These are phyloP conservation scores for Disparrhopalites patrizii DNA, from an alignment of 2,888 invertebrate species.

Conservation along the genomic window DNA sequence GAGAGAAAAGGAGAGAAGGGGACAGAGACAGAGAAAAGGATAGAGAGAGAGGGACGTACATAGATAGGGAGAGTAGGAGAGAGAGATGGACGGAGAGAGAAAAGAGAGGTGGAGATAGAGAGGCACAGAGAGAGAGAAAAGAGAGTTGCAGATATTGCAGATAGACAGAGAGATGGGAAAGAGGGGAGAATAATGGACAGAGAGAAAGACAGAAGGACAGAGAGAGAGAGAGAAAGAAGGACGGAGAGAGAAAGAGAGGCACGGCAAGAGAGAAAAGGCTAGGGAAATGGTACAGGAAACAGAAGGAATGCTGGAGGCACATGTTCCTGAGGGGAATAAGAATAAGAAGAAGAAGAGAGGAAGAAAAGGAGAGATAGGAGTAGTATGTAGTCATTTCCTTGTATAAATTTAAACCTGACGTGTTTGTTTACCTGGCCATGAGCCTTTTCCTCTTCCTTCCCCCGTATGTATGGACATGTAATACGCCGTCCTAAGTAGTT, in stretches of 20 bases:
- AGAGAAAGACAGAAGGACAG: background rate
- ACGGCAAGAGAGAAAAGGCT: background rate
- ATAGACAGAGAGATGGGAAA: background rate
- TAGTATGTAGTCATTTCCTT: conserved; percentile 3
- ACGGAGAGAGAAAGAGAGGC: background rate
- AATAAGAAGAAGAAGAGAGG: background rate
- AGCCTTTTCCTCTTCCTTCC: too few species aligned
- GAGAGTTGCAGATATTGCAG: background rate
- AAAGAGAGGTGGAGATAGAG: background rate
- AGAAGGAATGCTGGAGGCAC: background rate
- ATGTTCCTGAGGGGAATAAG: background rate
- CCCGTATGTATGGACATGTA: too few species aligned
- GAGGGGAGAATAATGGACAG: background rate
- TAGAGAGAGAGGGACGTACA: too few species aligned
- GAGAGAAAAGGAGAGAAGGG: too few species aligned
- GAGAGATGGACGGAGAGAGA: too few species aligned
- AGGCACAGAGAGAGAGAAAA: background rate
- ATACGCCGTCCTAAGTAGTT: too few species aligned
- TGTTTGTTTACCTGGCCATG: conserved; percentile 24
- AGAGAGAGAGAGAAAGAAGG: background rate
- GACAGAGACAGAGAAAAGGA: background rate
- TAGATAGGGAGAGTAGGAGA: background rate
- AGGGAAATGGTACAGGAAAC: too few species aligned
- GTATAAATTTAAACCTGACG: conserved; percentile 23
- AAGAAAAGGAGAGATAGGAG: background rate